Percentiles rank a stretch among this genome's conserved stretches.
Conservation (phyloP, 2,888 invertebrate species). For the Temnothorax ravouxi region DNA sequence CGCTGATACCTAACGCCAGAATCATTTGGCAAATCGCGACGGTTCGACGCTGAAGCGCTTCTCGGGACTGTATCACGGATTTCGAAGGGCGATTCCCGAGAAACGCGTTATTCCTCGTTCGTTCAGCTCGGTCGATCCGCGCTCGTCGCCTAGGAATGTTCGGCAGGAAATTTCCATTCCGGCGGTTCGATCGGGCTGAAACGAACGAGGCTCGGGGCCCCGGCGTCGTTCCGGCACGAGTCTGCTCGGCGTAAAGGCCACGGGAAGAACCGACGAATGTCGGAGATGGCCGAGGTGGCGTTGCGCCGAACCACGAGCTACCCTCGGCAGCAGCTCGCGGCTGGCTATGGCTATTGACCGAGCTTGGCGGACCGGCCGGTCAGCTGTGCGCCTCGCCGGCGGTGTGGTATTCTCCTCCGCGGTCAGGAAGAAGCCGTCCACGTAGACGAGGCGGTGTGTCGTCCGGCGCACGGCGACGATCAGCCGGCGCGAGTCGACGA, state of each 20-base stretch:
- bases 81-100: background rate
- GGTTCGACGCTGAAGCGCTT: background rate
- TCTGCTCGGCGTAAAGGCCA: constrained; percentile 79
- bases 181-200: constrained; percentile 68
- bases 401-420: constrained; percentile 66
- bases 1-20: background rate
- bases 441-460: constrained; percentile 55
- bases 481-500: constrained; percentile 11
- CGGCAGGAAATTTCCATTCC: constrained; percentile 64
- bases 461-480: constrained; percentile 20
- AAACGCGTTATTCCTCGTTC: background rate
- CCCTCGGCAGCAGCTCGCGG: constrained; percentile 76
- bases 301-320: constrained; percentile 74
- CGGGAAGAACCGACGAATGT: constrained; percentile 71
- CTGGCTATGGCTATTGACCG: constrained; percentile 84
- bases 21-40: background rate
- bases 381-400: constrained; percentile 83
- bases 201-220: constrained; percentile 63
- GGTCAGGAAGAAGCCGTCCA: constrained; percentile 64
- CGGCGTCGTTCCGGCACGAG: constrained; percentile 69
- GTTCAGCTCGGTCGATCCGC: constrained; percentile 31
- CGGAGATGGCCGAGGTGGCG: constrained; percentile 74
- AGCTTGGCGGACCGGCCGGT: constrained; percentile 85
- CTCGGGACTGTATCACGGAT: background rate
- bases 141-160: constrained; percentile 35